Conservation (phyloP, 2,888 invertebrate species). For the Platypus cylindrus region DNA sequence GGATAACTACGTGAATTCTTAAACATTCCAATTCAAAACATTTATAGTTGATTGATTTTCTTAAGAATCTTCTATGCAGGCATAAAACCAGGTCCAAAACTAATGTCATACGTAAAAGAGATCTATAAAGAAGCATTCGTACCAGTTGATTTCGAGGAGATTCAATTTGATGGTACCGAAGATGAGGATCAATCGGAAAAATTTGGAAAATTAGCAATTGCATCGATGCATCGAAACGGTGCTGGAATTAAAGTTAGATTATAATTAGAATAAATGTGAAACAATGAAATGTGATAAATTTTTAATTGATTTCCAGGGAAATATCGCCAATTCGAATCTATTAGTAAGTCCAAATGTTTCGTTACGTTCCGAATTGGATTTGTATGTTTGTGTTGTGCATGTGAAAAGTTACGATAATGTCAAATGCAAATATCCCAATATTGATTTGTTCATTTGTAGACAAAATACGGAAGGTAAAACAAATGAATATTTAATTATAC, state of each 20-base stretch:
- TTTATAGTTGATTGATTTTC: too few relatives aligned
- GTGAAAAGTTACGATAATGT: constrained; percentile 42
- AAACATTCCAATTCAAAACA: too few relatives aligned
- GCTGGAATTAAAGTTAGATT: constrained; percentile 36
- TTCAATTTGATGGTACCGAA: constrained; percentile 12
- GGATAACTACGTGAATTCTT: too few relatives aligned
- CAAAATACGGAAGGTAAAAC: constrained; percentile 50
- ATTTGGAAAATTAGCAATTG: constrained; percentile 20
- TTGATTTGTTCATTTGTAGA: constrained; percentile 46
- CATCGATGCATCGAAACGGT: constrained; percentile 28
- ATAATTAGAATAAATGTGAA: constrained; percentile 27
- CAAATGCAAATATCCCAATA: constrained; percentile 28
- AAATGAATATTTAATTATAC: too few relatives aligned
- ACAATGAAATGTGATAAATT: too few relatives aligned
- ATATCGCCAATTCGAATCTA: constrained; percentile 15
- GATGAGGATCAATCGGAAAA: constrained; percentile 13
- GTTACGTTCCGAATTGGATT: constrained; percentile 39
- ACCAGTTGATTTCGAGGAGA: constrained; percentile 30
- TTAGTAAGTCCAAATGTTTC: constrained; percentile 37
- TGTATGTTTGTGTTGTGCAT: constrained; percentile 44
- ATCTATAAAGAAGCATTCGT: constrained; percentile 24
- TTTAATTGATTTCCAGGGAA: constrained; percentile 16
- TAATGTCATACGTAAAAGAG: constrained; percentile 25
- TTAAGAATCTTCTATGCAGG: constrained; percentile 16
- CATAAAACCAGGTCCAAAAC: constrained; percentile 27